These are phyloP conservation scores for Caretta caretta DNA, from an alignment of 2,113 vertebrate genomes.

Conservation along the genomic window DNA sequence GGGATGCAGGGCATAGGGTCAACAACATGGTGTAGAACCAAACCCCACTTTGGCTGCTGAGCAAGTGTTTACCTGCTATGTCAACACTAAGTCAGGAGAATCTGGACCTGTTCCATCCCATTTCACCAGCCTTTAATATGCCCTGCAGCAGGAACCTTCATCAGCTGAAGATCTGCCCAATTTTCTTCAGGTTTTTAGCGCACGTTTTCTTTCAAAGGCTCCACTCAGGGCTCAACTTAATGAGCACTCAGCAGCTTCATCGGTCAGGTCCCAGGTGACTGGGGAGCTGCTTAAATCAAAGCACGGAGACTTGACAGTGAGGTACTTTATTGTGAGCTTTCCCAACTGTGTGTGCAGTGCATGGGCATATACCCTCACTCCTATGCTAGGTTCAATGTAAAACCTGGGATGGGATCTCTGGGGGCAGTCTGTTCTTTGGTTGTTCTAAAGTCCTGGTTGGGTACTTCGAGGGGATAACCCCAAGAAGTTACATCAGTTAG, in stretches of 20 bases:
- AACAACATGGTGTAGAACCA: neutral
- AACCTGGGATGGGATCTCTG: neutral
- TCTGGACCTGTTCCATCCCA: neutral
- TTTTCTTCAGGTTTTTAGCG: neutral
- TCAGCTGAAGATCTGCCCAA: neutral
- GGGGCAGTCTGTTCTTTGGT: neutral
- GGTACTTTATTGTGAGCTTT: neutral
- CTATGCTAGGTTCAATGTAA: neutral
- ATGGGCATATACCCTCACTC: neutral
- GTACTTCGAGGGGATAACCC: neutral
- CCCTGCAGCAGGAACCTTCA: neutral
- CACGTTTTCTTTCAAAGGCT: neutral
- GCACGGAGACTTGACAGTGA: neutral
- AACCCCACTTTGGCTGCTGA: neutral
- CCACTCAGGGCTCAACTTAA: neutral
- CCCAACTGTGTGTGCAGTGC: neutral
- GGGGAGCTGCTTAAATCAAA: neutral
- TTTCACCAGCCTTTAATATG: neutral
- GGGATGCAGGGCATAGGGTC: neutral
- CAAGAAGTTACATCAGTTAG: neutral
- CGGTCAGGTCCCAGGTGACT: neutral
- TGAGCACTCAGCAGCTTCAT: neutral
- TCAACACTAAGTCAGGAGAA: neutral
- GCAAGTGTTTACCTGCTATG: neutral
- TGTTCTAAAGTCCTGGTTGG: neutral